phyloP scores from a whole-genome alignment of 92 coral and sea anemone species.

The Anthopleura xanthogrammica region DNA sequence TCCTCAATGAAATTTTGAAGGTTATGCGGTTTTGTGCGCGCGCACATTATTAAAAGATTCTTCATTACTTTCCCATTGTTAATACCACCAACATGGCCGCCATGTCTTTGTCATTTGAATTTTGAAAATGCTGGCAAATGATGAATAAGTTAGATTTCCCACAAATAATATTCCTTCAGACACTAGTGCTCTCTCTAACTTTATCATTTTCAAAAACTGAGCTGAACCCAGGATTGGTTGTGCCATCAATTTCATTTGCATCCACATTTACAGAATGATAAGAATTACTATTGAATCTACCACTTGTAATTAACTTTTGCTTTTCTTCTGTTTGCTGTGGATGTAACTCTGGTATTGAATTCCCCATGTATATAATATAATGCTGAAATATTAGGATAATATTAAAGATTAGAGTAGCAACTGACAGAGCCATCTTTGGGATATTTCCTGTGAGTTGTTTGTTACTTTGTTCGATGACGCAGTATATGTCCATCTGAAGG shows the following conservation, averaged over 20 bases:
- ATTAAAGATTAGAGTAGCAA: slow-evolving; percentile 67
- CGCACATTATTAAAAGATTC: too few species aligned
- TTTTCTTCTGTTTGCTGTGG: slow-evolving; percentile 16
- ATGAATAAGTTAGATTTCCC: too few species aligned
- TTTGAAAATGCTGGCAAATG: too few species aligned
- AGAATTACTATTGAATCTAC: not conserved
- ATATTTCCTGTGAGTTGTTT: slow-evolving; percentile 78
- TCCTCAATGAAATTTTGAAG: too few species aligned
- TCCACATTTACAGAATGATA: slow-evolving; percentile 30
- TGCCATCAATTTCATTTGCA: slow-evolving; percentile 15
- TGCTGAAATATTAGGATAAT: slow-evolving; percentile 70
- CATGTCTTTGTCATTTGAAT: too few species aligned
- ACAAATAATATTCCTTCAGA: too few species aligned
- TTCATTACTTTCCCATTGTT: too few species aligned
- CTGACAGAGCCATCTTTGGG: slow-evolving; percentile 73
- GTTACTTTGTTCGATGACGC: slow-evolving; percentile 70
- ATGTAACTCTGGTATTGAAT: slow-evolving; percentile 32
- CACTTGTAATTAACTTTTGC: not conserved
- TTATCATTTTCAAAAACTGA: not conserved
- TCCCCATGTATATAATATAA: slow-evolving; percentile 68
- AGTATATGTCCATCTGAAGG: slow-evolving; percentile 74
- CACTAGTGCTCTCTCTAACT: not conserved
- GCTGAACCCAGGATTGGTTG: not conserved
- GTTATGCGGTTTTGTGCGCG: too few species aligned
- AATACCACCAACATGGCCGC: too few species aligned